These are phyloP conservation scores for Ophion ellenae DNA, from an alignment of 2,888 invertebrate genomes.

Conservation along the genomic window DNA sequence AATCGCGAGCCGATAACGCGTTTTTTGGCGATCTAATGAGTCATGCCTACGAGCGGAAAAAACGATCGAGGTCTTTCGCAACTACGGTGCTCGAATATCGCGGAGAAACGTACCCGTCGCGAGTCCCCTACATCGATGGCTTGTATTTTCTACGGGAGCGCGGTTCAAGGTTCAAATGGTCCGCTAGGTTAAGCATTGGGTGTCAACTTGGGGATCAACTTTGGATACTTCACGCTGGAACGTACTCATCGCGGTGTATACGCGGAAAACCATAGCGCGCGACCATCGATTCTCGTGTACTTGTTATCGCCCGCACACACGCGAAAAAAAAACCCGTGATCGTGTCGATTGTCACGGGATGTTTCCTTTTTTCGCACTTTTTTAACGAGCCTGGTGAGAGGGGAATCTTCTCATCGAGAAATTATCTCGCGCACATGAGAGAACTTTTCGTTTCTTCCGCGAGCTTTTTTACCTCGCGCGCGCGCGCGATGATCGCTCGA, in stretches of 20 bases:
- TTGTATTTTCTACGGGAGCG: conserved; percentile 10
- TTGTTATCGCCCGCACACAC: conserved; percentile 1
- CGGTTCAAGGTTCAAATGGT: conserved; percentile 58
- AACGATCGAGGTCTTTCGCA: not conserved
- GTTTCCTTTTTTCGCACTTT: conserved; percentile 12
- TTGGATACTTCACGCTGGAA: conserved; percentile 31
- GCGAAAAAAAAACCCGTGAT: conserved; percentile 25
- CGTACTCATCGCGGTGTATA: conserved; percentile 5
- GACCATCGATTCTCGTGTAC: conserved; percentile 8
- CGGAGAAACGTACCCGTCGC: not conserved
- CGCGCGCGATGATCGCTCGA: conserved; percentile 54
- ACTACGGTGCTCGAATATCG: not conserved
- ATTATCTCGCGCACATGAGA: not conserved
- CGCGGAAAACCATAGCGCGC: conserved; percentile 29
- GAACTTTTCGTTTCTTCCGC: conserved; percentile 12
- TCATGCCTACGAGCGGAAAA: not conserved
- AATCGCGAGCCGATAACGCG: no score
- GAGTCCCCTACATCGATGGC: not conserved
- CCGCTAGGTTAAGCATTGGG: conserved; percentile 60
- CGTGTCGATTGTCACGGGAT: conserved; percentile 13
- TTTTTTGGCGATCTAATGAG: not conserved
- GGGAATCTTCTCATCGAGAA: conserved; percentile 14
- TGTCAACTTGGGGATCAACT: conserved; percentile 56
- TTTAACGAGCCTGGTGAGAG: not conserved
- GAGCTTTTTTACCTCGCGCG: conserved; percentile 23